Base-by-base conservation (phyloP, 1,140 invertebrate species). In the Cydia amplana region DNA sequence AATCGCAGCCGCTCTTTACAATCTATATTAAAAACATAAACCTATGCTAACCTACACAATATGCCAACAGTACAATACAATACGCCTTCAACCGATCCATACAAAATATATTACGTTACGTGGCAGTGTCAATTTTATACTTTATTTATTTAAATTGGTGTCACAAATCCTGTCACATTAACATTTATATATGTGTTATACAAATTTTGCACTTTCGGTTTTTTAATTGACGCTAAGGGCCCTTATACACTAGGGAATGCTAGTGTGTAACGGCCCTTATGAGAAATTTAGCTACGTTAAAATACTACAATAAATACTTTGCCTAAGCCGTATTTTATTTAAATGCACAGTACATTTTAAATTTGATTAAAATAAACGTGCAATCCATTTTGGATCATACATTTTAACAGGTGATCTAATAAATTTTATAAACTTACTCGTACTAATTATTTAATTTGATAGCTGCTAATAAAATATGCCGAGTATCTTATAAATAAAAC, bases 91-190 rank as follows among this genome's bases (percentile, higher is more conserved):
- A 77, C 73, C 46, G 23, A 73, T 75, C 32, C 28, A 70, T 73
- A 73, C 72, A 78, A 77, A 75, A 75, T 75, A 82, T 75, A 78
- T 40, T 70, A 75, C 32, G 76, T 40, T 70, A 75, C 32, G 76
- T 80, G 81, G 81, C 81, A 82, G 81, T 82, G 79, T 78, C 16
- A 18, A 72, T 75, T 78, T 76, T 75, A 75, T n/a, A 32, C 43
- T 74, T 63, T 67, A 74, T 74, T 46, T 51, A 28, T 73, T 49
- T 76, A 77, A 78, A 81, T 82, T 82, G 78, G 78, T 82, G 77
- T 80, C 74, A 64, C 76, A 43, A 67, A 40, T 77, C 43, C 72
- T 51, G 43, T 73, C 72, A 73, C 72, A 25, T 16, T 74, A 70
- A 36, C 46, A 49, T 74, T 74, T 73, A 72, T 74, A 74, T 77